These are phyloP conservation scores for Pelvicachromis taeniatus DNA, from an alignment of 2,113 vertebrate species.

Conservation along the genomic window DNA sequence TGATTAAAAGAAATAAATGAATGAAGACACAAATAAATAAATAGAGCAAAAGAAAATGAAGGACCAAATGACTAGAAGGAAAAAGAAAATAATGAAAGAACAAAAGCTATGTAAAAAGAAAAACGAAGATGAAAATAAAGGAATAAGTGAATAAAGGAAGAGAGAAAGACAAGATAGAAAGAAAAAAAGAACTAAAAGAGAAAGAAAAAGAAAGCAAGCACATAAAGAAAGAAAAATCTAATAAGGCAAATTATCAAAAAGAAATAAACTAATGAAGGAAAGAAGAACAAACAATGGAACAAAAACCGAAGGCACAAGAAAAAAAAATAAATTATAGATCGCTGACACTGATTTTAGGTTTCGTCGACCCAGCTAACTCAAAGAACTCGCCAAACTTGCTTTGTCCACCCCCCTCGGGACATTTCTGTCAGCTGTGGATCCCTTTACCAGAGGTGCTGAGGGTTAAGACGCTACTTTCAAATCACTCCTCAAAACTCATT, in stretches of 20 bases:
- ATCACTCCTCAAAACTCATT: background rate
- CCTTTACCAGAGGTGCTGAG: background rate
- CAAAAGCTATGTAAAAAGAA: background rate
- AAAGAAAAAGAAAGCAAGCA: background rate
- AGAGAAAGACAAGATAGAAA: background rate
- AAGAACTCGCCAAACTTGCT: background rate
- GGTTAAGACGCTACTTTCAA: background rate
- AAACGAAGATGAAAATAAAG: no score
- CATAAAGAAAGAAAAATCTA: background rate
- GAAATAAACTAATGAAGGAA: background rate
- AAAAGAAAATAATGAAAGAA: background rate
- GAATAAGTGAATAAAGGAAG: background rate
- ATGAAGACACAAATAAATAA: background rate
- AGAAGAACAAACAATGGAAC: background rate
- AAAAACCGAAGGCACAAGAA: background rate
- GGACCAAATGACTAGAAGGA: background rate
- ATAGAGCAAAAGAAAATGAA: background rate
- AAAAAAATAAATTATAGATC: no score
- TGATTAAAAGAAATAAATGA: background rate
- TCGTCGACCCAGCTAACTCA: background rate
- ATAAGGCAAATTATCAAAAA: background rate
- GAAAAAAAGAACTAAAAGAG: background rate
- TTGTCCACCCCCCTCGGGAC: background rate
- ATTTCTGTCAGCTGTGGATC: background rate
- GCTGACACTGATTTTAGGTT: background rate